phyloP scores from a whole-genome alignment of 2,113 vertebrate genomes.

The Nycticryphes semicollaris region DNA sequence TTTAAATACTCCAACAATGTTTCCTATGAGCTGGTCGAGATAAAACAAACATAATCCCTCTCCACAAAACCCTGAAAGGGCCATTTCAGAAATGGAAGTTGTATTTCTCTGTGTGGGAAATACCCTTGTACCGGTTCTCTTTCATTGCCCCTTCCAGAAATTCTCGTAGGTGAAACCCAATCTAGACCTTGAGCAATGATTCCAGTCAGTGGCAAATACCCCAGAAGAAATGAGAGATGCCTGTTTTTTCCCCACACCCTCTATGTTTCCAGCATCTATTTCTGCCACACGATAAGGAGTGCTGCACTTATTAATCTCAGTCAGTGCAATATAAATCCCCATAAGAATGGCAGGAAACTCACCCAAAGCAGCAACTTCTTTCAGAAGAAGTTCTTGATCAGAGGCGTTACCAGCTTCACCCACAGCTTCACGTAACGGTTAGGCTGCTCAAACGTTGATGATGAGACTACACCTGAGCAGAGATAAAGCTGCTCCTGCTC shows the following conservation, averaged over 20 bases:
- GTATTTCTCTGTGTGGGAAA: not conserved
- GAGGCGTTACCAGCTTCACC: constrained; percentile 93
- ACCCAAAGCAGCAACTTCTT: constrained; percentile 6
- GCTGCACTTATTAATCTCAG: not conserved
- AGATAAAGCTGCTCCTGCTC: constrained; percentile 90
- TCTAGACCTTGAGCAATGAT: not conserved
- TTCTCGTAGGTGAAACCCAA: not conserved
- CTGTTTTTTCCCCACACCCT: not conserved
- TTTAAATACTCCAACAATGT: not conserved
- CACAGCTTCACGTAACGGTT: constrained; percentile 90
- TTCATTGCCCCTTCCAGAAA: not conserved
- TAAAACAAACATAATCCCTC: not conserved
- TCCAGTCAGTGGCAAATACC: not conserved
- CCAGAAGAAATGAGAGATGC: not conserved
- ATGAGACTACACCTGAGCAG: constrained; percentile 81
- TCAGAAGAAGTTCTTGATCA: constrained; percentile 99
- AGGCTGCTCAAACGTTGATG: constrained; percentile 87
- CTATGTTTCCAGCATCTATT: not conserved
- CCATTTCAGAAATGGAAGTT: not conserved
- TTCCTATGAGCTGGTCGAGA: not conserved
- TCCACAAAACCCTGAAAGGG: not conserved
- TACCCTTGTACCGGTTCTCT: not conserved
- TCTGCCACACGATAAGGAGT: not conserved
- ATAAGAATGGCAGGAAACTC: not conserved
- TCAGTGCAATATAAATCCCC: not conserved